Base-by-base conservation (phyloP, 2,113 vertebrate genomes). In the Triplophysa tibetana region DNA sequence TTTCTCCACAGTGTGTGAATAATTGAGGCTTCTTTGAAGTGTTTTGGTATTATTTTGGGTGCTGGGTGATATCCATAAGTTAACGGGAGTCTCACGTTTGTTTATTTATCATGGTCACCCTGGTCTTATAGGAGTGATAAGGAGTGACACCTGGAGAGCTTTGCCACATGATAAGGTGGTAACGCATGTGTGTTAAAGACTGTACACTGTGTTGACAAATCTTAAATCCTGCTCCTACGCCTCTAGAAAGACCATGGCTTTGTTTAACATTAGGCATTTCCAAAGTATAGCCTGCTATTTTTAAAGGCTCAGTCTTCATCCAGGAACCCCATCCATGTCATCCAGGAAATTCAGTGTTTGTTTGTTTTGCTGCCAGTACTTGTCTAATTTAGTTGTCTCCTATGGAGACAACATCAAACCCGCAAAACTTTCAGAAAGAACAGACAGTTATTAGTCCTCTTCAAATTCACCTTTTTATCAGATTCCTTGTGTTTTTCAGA, bases 91-190 rank as follows among this genome's bases (percentile, higher is more conserved):
- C 24, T 24, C 24, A 24, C 24, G 24, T 24, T 24, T 24, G 24
- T 24, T 1, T 24, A 24, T 24, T 24, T 24, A 24, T 24, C 24
- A 1, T 24, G 24, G 24, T n/a, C n/a, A n/a, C n/a, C n/a, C 21
- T 26, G 56, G 38, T 58, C 43, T 75, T 38, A 75, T 62, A 48
- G 26, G 14, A 75, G 72, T 75, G 38, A 75, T 75, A 38, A 19
- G 23, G 16, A 75, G 72, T 75, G 72, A 75, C 58, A 75, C 21
- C 16, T 10, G 21, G 72, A 75, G 41, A 75, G 72, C 33, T 75
- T 9, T 62, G 72, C 38, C 21, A 1, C 58, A 41, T n/a, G 72
- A n/a, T 21, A 56, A 41, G 8, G 16, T 14, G 19, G 41, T 43
- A 29, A 29, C 64, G 10, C 66, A 12, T n/a, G 64, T 33, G 60